Percentiles rank a stretch among this genome's conserved stretches.
Conservation (phyloP, 2,888 invertebrate genomes). For the Drosophila neonasuta region DNA sequence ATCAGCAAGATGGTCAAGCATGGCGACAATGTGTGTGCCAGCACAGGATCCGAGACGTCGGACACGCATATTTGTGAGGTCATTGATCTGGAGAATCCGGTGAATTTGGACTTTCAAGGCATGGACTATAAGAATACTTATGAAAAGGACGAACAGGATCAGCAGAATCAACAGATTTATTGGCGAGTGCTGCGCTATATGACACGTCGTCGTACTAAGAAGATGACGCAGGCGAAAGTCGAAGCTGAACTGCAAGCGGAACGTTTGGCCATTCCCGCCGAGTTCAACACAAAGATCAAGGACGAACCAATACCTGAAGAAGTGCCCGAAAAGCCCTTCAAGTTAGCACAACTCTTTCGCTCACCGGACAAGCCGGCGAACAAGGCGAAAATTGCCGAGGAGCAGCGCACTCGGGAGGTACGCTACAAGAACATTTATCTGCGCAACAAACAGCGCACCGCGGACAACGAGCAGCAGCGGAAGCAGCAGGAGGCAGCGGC, state of each 20-base stretch:
- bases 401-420: slow-evolving; percentile 56
- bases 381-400: slow-evolving; percentile 55
- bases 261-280: slow-evolving; percentile 64
- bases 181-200: slow-evolving; percentile 75
- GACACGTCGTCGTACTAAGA: slow-evolving; percentile 69
- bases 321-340: slow-evolving; percentile 18
- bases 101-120: slow-evolving; percentile 80
- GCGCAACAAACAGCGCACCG: slow-evolving; percentile 50
- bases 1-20: slow-evolving; percentile 76
- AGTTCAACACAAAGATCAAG: slow-evolving; percentile 55
- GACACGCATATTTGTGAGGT: slow-evolving; percentile 77
- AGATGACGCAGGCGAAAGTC: slow-evolving; percentile 55
- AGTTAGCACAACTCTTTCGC: slow-evolving; percentile 69
- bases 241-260: slow-evolving; percentile 69
- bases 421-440: slow-evolving; percentile 78
- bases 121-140: slow-evolving; percentile 80
- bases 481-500: slow-evolving; percentile 25
- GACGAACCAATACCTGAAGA: slow-evolving; percentile 18
- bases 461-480: slow-evolving; percentile 30
- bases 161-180: slow-evolving; percentile 77
- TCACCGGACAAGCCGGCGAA: slow-evolving; percentile 72
- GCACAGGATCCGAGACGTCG: slow-evolving; percentile 66
- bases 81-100: slow-evolving; percentile 80
- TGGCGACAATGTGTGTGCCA: slow-evolving; percentile 76
- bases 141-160: slow-evolving; percentile 77